Base-by-base conservation (phyloP, 2,797 vertebrate species). In the Scomberomorus guttatus region DNA sequence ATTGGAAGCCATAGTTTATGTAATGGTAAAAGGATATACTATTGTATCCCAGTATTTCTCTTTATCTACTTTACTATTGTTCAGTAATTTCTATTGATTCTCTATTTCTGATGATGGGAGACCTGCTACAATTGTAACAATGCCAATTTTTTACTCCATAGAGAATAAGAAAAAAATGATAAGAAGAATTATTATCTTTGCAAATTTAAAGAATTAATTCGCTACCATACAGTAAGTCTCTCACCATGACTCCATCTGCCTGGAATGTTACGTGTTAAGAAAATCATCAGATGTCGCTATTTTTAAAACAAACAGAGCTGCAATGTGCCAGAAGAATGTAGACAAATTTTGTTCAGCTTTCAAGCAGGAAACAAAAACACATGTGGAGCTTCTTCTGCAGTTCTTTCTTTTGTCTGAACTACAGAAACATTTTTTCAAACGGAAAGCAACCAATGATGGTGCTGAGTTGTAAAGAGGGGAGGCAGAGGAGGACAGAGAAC, bases 391-490 rank as follows among this genome's bases (percentile, higher is more conserved):
- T 82, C 50, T 64, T 74, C 71, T 48, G 22, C 34, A 37, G 14
- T 15, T 69, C 20, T 27, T 25, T 27, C 13, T 73, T 75, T 55
- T 62, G 44, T 84, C 37, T 82, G 46, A 84, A 69, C 29, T 82
- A 25, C 54, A 65, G 57, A 59, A 58, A 32, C 25, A 17, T 60
- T 51, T 18, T 18, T 18, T 32, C 37, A 51, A 60, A 59, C 22
- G 25, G 64, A 81, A 83, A 74, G 79, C 52, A 68, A 72, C 46
- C n/a, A 44, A 79, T 85, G 85, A 85, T 77, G 70, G 73, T 79
- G 71, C 73, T 74, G 81, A 81, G 73, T 74, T 86, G 77, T 68
- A 63, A 63, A 74, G 75, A 66, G 64, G 61, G 57, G 69, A 64
- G 34, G 39, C 32, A 68, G 56, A 42, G 27, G 68, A 81, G 54